Evolutionary conservation across 2,888 invertebrate genomes (phyloP).

Genomic region (Onchidella celtica): DNA sequence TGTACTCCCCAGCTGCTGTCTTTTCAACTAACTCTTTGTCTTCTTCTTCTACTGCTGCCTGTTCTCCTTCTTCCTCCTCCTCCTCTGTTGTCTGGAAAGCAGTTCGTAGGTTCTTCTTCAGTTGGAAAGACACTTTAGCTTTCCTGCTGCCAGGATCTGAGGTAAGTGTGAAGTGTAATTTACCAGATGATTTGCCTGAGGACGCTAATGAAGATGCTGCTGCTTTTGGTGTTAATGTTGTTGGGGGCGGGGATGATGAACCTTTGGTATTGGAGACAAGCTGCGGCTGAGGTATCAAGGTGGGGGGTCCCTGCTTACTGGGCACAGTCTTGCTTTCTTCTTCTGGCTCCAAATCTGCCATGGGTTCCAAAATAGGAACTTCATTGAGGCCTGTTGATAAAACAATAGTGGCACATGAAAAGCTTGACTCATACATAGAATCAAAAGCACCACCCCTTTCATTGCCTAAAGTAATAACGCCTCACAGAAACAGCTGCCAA

Average conservation of each 20-base stretch:
- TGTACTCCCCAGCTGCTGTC: slow-evolving; percentile 36
- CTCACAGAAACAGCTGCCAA: no score
- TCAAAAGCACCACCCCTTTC: no score
- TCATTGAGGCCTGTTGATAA: neutral
- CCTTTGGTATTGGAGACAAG: neutral
- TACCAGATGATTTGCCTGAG: neutral
- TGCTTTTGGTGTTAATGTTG: neutral
- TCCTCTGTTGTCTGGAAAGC: slow-evolving; percentile 45
- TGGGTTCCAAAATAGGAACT: neutral
- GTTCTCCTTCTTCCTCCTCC: slow-evolving; percentile 39
- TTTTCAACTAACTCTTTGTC: slow-evolving; percentile 33
- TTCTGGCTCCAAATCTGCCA: neutral
- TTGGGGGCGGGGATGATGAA: neutral
- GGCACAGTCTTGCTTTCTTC: neutral
- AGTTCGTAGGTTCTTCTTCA: slow-evolving; percentile 22
- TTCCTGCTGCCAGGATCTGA: slow-evolving; percentile 34
- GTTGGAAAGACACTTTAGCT: slow-evolving; percentile 42
- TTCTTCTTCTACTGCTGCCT: slow-evolving; percentile 28
- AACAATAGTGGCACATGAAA: no score
- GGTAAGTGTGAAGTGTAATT: slow-evolving; percentile 33
- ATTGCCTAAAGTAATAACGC: no score
- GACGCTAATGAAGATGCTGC: neutral
- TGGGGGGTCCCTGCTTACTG: neutral
- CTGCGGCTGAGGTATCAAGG: neutral
- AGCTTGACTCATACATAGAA: no score